Conservation (phyloP, 2,113 vertebrate species). For the Calyptommatus sinebrachiatus region DNA sequence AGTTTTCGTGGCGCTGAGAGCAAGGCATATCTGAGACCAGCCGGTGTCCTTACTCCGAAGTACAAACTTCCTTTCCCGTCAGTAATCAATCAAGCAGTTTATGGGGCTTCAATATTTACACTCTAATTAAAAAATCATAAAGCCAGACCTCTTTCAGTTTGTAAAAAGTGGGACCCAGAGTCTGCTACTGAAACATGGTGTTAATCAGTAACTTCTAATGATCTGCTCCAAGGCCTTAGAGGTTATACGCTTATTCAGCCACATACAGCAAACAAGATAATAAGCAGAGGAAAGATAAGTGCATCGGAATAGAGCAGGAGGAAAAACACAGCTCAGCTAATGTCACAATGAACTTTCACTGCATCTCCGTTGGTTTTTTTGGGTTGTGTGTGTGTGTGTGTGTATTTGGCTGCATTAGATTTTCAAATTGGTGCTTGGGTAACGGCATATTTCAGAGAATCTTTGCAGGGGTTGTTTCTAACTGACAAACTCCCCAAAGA, state of each 20-base stretch:
- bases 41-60: slow-evolving; percentile 56
- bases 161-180: slow-evolving; percentile 71
- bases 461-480: slow-evolving; percentile 13
- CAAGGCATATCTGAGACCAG: slow-evolving; percentile 43
- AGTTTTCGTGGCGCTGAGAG: slow-evolving; percentile 34
- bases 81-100: slow-evolving; percentile 84
- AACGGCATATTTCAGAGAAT: slow-evolving; percentile 16
- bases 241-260: slow-evolving; percentile 57
- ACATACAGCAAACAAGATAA: slow-evolving; percentile 63
- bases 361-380: slow-evolving; percentile 45
- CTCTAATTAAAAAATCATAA: slow-evolving; percentile 91
- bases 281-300: slow-evolving; percentile 46
- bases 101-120: slow-evolving; percentile 85
- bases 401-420: slow-evolving; percentile 3
- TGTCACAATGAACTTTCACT: background rate
- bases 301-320: background rate
- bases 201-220: slow-evolving; percentile 83
- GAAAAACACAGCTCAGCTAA: slow-evolving; percentile 26
- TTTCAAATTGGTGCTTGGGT: slow-evolving; percentile 38
- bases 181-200: slow-evolving; percentile 63
- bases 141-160: slow-evolving; percentile 73
- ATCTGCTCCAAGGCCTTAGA: slow-evolving; percentile 64
- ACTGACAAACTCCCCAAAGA: slow-evolving; percentile 20
- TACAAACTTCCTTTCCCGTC: slow-evolving; percentile 73
- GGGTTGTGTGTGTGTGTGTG: background rate